phyloP scores from a whole-genome alignment of 2,797 vertebrate genomes.

The Anolis apletophallus region DNA sequence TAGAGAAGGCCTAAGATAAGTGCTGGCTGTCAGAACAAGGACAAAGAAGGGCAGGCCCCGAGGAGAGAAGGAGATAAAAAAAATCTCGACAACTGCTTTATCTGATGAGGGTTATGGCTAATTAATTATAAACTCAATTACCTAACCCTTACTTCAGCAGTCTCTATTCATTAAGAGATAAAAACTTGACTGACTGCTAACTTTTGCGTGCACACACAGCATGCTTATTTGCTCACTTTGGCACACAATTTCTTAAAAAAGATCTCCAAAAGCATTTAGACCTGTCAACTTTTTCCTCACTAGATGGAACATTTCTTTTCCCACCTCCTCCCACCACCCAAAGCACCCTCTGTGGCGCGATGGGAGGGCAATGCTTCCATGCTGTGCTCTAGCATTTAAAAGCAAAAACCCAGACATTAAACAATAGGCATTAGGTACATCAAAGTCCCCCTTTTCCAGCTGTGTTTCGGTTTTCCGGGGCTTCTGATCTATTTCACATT shows the following conservation, averaged over 20 bases:
- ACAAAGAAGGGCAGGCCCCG: slow-evolving; percentile 89
- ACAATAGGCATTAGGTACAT: slow-evolving; percentile 63
- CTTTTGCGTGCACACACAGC: slow-evolving; percentile 68
- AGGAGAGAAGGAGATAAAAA: slow-evolving; percentile 83
- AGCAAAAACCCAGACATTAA: slow-evolving; percentile 51
- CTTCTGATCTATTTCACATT: slow-evolving; percentile 38
- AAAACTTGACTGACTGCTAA: slow-evolving; percentile 84
- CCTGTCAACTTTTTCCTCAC: slow-evolving; percentile 42
- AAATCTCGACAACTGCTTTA: slow-evolving; percentile 86
- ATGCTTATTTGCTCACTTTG: slow-evolving; percentile 32
- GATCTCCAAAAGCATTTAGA: slow-evolving; percentile 56
- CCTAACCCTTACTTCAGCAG: slow-evolving; percentile 94
- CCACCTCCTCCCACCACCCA: slow-evolving; percentile 41
- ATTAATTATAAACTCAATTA: slow-evolving; percentile 99
- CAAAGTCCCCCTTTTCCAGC: slow-evolving; percentile 57
- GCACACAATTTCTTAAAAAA: slow-evolving; percentile 50
- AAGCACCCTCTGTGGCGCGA: slow-evolving; percentile 51
- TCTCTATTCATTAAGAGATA: slow-evolving; percentile 93
- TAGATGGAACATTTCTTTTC: slow-evolving; percentile 49
- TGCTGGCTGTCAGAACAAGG: slow-evolving; percentile 86
- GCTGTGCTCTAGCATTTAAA: slow-evolving; percentile 62
- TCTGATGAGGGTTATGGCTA: slow-evolving; percentile 95
- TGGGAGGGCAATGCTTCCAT: slow-evolving; percentile 63
- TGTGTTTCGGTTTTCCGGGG: neutral
- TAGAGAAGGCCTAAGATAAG: slow-evolving; percentile 80